Base-by-base conservation (phyloP, 1,140 invertebrate genomes). In the Dendrolimus kikuchii region DNA sequence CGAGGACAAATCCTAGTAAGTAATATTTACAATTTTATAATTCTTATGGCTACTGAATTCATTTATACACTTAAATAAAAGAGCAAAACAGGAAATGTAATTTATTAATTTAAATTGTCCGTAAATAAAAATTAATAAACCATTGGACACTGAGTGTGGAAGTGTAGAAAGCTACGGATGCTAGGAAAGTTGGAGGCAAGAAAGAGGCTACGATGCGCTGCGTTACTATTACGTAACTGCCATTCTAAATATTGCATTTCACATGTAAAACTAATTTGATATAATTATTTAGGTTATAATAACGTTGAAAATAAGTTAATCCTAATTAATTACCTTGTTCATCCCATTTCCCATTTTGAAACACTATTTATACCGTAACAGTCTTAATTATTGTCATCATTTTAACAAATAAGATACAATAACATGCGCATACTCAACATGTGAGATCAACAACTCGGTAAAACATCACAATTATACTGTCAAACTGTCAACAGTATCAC, bases 281-380 rank as follows among this genome's bases (percentile, higher is more conserved):
- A 36, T 40, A 52, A 8, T 39, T 44, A 40, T n/a, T 39, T 40
- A 53, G 23, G 38, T 40, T 48, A 41, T 45, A 10, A 44, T 40
- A 43, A 45, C 38, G 40, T 38, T 7, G 40, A 40, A 38, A 49
- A 5, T 49, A 8, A 41, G 55, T 49, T 52, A 42, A 55, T 65
- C 36, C 45, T 47, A 53, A 44, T 44, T 60, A 69, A 80, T 89
- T 86, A 93, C 92, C 92, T 93, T 93, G 74, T 93, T 93, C 92
- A 93, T 93, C 74, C 92, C 92, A 91, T 93, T 93, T 73, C 92
- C 92, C 92, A 93, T 93, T 71, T 79, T 89, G 23, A 23, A 23
- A 23, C 23, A 23, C 23, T 23, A 23, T 23, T 23, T 23, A 23
- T 23, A 64, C 54, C 52, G 62, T 60, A 66, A 57, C 47, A 65